Percentiles rank a stretch among this genome's conserved stretches.
These are phyloP conservation scores for Babylonia areolata DNA, from an alignment of 1,140 invertebrate genomes.

Conservation along the genomic window DNA sequence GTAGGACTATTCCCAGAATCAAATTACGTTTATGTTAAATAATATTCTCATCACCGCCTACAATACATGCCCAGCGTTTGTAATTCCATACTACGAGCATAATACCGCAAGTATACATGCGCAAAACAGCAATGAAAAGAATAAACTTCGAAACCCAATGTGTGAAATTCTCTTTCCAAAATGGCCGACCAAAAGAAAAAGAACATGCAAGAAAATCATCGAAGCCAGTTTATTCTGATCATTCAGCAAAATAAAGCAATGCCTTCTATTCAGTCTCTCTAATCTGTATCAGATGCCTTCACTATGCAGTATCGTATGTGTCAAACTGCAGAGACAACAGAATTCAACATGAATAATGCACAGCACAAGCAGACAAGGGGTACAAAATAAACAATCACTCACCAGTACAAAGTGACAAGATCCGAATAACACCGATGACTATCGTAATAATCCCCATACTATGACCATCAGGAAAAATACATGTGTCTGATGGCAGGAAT, in stretches of 20 bases:
- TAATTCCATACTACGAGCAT: background rate
- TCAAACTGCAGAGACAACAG: background rate
- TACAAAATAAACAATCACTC: constrained; percentile 32
- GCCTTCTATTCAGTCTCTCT: background rate
- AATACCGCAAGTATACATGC: background rate
- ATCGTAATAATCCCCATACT: constrained; percentile 35
- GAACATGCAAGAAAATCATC: background rate
- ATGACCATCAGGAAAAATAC: constrained; percentile 27
- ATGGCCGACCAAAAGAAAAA: constrained; percentile 30
- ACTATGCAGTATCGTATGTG: background rate
- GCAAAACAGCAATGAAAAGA: background rate
- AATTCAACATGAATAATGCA: constrained; percentile 38
- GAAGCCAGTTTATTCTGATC: background rate
- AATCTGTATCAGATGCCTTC: background rate
- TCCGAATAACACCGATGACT: constrained; percentile 26
- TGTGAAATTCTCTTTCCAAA: constrained; percentile 35
- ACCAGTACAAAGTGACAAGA: constrained; percentile 36
- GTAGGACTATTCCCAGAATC: background rate
- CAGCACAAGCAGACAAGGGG: constrained; percentile 21
- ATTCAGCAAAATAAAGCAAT: background rate
- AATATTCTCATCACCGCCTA: background rate
- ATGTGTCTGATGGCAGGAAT: background rate
- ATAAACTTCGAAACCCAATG: constrained; percentile 10
- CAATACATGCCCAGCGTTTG: background rate
- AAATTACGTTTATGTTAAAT: background rate